Evolutionary conservation across 1,140 invertebrate species (phyloP).

Genomic region (Brachionus koreanus): DNA sequence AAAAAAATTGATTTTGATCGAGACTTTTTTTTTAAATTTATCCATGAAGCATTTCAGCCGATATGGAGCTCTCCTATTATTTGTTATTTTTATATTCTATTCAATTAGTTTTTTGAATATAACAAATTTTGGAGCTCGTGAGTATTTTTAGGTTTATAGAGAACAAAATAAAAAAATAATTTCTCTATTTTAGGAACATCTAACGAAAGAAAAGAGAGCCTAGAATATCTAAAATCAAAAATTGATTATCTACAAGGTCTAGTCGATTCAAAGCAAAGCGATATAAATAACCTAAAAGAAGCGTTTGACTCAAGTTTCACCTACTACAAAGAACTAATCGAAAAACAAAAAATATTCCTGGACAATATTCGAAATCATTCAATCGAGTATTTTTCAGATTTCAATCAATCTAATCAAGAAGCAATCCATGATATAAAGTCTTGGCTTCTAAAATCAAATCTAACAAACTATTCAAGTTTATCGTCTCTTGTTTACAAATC

Average conservation of each 20-base stretch:
- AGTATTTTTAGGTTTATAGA: not conserved
- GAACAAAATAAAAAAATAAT: not conserved
- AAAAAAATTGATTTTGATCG: too few relatives aligned
- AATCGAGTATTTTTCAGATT: not conserved
- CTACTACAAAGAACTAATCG: constrained; percentile 1
- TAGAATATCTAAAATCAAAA: not conserved
- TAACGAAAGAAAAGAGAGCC: not conserved
- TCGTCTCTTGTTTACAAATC: constrained; percentile 32
- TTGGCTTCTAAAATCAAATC: not conserved
- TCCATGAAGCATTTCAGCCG: constrained; percentile 37
- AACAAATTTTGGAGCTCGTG: not conserved
- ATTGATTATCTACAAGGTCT: constrained; percentile 33
- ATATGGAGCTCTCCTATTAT: constrained; percentile 21
- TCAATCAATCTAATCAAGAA: not conserved
- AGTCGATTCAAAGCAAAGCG: constrained; percentile 23
- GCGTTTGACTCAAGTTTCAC: not conserved
- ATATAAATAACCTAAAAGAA: constrained; percentile 7
- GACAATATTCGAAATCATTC: not conserved
- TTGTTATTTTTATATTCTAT: not conserved
- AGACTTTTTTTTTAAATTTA: not conserved
- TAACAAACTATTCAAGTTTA: constrained; percentile 29
- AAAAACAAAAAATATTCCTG: constrained; percentile 14
- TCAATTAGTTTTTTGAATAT: constrained; percentile 25
- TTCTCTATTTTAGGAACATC: not conserved
- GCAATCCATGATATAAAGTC: not conserved